phyloP scores from a whole-genome alignment of 2,888 invertebrate genomes.

The Latrodectus hesperus region DNA sequence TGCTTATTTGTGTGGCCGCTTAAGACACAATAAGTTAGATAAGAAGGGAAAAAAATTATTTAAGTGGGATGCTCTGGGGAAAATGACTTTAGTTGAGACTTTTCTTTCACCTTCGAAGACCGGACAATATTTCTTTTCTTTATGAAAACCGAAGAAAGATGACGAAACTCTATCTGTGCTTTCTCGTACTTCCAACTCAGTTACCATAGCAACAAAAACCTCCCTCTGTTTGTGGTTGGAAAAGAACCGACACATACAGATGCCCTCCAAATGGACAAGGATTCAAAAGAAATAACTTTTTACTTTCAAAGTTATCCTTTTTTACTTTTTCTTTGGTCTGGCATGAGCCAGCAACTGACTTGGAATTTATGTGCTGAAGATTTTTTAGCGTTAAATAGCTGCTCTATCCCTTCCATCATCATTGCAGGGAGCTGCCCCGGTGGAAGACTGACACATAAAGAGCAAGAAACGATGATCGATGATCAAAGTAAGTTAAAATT shows the following conservation, averaged over 20 bases:
- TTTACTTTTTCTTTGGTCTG: slow-evolving; percentile 33
- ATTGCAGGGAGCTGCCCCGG: slow-evolving; percentile 19
- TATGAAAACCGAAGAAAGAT: slow-evolving; percentile 27
- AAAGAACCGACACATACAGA: slow-evolving; percentile 53
- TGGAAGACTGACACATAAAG: slow-evolving; percentile 48
- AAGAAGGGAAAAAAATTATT: neutral
- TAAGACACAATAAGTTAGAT: too few species aligned
- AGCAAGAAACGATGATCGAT: slow-evolving; percentile 49
- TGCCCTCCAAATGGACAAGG: slow-evolving; percentile 58
- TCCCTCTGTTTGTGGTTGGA: slow-evolving; percentile 51
- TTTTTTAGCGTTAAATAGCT: slow-evolving; percentile 58
- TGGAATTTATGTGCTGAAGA: slow-evolving; percentile 52
- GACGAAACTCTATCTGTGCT: slow-evolving; percentile 40
- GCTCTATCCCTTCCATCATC: slow-evolving; percentile 32
- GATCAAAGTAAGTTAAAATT: slow-evolving; percentile 46
- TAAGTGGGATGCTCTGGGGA: slow-evolving; percentile 27
- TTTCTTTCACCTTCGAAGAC: slow-evolving; percentile 7
- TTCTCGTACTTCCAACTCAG: slow-evolving; percentile 28
- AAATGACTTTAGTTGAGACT: slow-evolving; percentile 24
- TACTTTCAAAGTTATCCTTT: slow-evolving; percentile 49
- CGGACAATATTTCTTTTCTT: slow-evolving; percentile 44
- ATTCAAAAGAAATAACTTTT: slow-evolving; percentile 59
- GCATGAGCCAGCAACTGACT: slow-evolving; percentile 35
- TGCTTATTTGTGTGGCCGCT: too few species aligned
- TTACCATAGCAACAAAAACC: slow-evolving; percentile 54